Evolutionary conservation across 2,113 vertebrate species (phyloP), one percentile per base, ranked within the genome.

Genomic region (Zosterops hypoxanthus): DNA sequence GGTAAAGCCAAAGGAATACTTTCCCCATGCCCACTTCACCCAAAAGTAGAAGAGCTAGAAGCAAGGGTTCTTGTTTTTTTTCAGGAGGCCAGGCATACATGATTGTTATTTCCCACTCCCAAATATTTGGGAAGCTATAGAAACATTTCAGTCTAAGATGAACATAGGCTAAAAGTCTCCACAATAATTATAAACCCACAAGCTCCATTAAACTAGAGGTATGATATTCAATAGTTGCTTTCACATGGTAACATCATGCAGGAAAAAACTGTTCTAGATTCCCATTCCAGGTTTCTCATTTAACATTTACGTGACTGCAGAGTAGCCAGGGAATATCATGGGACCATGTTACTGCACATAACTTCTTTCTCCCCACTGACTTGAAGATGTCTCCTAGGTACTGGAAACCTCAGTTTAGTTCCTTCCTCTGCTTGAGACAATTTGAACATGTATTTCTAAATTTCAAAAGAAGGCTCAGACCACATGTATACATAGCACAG

Each of bases 161-260:
- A 81, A 42, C 15, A 44, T 8, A 57, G 12, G 15, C 29, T 86
- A 61, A 42, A 88, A 53, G 19, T 61, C 36, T 86, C 60, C n/a
- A 73, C 34, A 41, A 50, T 50, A 39, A 80, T 53, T 47, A 76
- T 23, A 80, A 82, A 86, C 2, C 2, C 53, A 50, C 4, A 61
- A 55, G 23, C 4, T 73, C 73, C 49, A 61, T 63, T 65, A 63
- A 80, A 81, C 64, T 52, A 82, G 12, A 55, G 5, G 4, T 55
- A 66, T 7, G 12, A 72, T 52, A 65, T 6, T 12, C 70, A 86
- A 36, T 10, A 46, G 65, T 57, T 39, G 23, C 13, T 92, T 86
- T 65, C 31, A 63, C 0, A 0, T 28, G 28, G 12, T 42, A 50
- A 81, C 89, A 15, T 6, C 19, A 42, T 2, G 1, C 10, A 78